Conservation (phyloP, 2,888 invertebrate species). For the Noctua pronuba region DNA sequence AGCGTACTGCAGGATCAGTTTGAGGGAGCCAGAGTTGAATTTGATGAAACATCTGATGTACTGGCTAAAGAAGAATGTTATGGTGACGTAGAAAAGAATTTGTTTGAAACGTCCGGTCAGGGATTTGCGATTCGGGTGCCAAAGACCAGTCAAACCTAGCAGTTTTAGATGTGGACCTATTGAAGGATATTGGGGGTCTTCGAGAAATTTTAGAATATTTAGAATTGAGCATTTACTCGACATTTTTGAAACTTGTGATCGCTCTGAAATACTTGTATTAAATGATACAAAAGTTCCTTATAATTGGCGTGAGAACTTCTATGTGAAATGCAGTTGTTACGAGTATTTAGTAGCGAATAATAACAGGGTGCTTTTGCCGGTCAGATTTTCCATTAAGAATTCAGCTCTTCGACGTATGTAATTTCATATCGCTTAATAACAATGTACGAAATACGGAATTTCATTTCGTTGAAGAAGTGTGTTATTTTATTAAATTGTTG, state of each 20-base stretch:
- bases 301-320: slow-evolving; percentile 73
- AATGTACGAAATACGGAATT: slow-evolving; percentile 51
- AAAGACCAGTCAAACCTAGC: slow-evolving; percentile 73
- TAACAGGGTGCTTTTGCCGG: slow-evolving; percentile 71
- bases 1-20: slow-evolving; percentile 77
- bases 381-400: slow-evolving; percentile 71
- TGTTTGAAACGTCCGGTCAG: slow-evolving; percentile 69
- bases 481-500: slow-evolving; percentile 50
- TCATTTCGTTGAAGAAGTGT: slow-evolving; percentile 39
- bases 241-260: slow-evolving; percentile 43
- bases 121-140: slow-evolving; percentile 73
- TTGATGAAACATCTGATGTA: slow-evolving; percentile 76
- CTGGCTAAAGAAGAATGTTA: slow-evolving; percentile 77
- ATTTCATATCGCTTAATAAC: slow-evolving; percentile 68
- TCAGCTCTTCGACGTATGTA: slow-evolving; percentile 65
- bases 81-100: slow-evolving; percentile 70
- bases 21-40: slow-evolving; percentile 70
- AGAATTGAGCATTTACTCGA: slow-evolving; percentile 23
- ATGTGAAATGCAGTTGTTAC: slow-evolving; percentile 71
- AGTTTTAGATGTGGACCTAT: slow-evolving; percentile 77
- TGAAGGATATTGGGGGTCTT: slow-evolving; percentile 76
- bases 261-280: slow-evolving; percentile 25
- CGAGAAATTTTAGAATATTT: slow-evolving; percentile 66
- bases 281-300: slow-evolving; percentile 47
- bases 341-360: slow-evolving; percentile 74